phyloP scores from a whole-genome alignment of 92 coral and sea anemone species.

The Siderastrea radians region DNA sequence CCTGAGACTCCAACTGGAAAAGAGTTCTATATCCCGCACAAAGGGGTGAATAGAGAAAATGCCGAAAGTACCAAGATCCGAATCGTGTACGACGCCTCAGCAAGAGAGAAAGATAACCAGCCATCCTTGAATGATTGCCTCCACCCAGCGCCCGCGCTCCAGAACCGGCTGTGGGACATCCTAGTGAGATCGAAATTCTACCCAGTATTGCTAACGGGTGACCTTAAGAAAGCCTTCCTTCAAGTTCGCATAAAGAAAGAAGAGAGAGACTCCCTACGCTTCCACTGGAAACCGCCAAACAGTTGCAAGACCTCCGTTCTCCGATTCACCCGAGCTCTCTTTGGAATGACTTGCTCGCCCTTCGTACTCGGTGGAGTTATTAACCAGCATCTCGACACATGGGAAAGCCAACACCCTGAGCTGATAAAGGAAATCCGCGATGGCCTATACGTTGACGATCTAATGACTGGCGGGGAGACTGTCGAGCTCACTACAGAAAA shows the following conservation, averaged over 20 bases:
- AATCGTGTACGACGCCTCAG: conserved; percentile 76
- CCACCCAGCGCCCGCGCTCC: conserved; percentile 33
- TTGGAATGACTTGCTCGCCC: conserved; percentile 62
- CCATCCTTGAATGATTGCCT: conserved; percentile 55
- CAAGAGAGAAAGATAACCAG: conserved; percentile 54
- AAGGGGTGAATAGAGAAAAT: conserved; percentile 56
- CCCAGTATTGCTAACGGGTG: conserved; percentile 43
- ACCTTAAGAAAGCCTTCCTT: conserved; percentile 26
- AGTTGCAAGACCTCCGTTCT: conserved; percentile 32
- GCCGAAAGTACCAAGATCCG: conserved; percentile 72
- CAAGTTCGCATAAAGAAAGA: conserved; percentile 24
- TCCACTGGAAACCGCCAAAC: conserved; percentile 57
- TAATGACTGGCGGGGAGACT: conserved; percentile 51
- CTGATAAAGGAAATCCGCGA: conserved; percentile 27
- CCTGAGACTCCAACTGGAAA: conserved; percentile 25
- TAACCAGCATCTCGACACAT: conserved; percentile 48
- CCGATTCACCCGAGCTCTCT: conserved; percentile 46
- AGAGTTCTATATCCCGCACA: conserved; percentile 61
- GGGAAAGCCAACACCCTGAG: conserved; percentile 55
- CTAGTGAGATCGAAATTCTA: conserved; percentile 31
- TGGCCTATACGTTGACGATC: conserved; percentile 68
- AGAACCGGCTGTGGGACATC: conserved; percentile 35
- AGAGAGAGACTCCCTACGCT: conserved; percentile 66
- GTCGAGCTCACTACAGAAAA: conserved; percentile 37
- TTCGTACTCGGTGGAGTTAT: conserved; percentile 68